Base-by-base conservation (phyloP, 2,113 vertebrate species). In the Sterna hirundo region DNA sequence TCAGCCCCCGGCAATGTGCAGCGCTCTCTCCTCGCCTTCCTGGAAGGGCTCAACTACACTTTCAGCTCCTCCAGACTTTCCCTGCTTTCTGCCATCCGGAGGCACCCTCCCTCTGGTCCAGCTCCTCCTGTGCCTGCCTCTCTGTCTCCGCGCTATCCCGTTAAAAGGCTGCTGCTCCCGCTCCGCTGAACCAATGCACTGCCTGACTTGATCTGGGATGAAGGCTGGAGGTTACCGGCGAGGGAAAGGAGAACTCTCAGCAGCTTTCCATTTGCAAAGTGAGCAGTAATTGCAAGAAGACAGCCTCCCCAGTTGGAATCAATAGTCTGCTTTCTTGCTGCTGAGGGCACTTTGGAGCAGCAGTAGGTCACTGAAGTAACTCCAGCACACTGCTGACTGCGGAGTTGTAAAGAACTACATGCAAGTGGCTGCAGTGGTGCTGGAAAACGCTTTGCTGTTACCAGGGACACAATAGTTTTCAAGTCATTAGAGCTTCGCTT, bases 391-490 rank as follows among this genome's bases (percentile, higher is more conserved):
- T 96, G 97, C 97, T 97, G 97, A 98, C 98, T 98, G 98, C 98
- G 97, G 98, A 98, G 98, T 98, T 98, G 97, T 94, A 93, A 90
- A 97, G 97, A 98, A 98, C 95, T 98, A 97, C 94, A 79, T 77
- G 97, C 97, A 96, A 98, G 97, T 96, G 98, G 97, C 96, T 97
- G 98, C 98, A 96, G 98, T 95, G 93, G 94, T 95, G 96, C 97
- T 96, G 90, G 94, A 91, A 97, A 94, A 84, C 91, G 95, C 96
- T 93, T 91, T 32, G 90, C 95, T 64, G 95, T 97, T 96, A 83
- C 98, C 98, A 97, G 98, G 98, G 98, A 97, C 98, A 91, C 97
- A 70, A 77, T 96, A 98, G 98, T 98, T 98, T 76, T 92, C 88
- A 93, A 97, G 93, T 97, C 97, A 88, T 90, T 97, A 95, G 90